Evolutionary conservation across 1,140 invertebrate genomes (phyloP), one percentile per base, ranked within the genome.

Genomic region (Ceratina japonica): DNA sequence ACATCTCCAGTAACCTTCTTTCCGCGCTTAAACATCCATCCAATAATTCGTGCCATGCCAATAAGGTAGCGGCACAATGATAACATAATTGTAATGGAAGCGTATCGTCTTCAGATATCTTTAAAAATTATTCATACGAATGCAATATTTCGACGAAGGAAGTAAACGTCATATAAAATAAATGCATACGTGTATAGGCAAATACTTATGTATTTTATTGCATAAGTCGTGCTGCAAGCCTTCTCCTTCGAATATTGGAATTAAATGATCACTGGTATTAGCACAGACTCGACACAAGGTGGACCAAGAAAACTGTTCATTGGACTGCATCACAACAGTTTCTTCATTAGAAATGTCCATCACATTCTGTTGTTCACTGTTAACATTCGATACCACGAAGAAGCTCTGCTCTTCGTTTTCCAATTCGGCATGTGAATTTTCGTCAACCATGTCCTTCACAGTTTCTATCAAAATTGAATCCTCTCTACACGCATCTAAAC

Each of bases 1-100:
- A 88, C 64, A 92, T 85, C 44, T 87, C 83, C 15, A 91, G 18
- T 22, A 95, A 88, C 72, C 91, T 92, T 24, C 88, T 87, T 79
- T 95, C 94, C 5, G 95, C 94, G 72, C 93, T 93, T 22, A 93
- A 58, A 87, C 94, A 94, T 77, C 92, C 92, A 75, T 93, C 86
- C 22, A 93, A 90, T 52, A 96, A 91, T 75, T 95, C 93, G 86
- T 95, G 93, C 94, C 94, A 96, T 0, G 94, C 93, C 52, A 95
- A 85, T 22, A 96, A 82, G 0, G 94, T 94, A 62, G 93, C 93
- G 0, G 94, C 93, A 87, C 95, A 96, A 70, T 94, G 93, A 82
- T 93, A 94, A 91, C 95, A 96, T 59, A 95, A 89, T 78, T 94
- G 93, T 8, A 92, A 84, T 1, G 95, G 95, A 75, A 95, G 89